phyloP scores from a whole-genome alignment of 2,888 invertebrate genomes.

The Netelia fuscicornis region DNA sequence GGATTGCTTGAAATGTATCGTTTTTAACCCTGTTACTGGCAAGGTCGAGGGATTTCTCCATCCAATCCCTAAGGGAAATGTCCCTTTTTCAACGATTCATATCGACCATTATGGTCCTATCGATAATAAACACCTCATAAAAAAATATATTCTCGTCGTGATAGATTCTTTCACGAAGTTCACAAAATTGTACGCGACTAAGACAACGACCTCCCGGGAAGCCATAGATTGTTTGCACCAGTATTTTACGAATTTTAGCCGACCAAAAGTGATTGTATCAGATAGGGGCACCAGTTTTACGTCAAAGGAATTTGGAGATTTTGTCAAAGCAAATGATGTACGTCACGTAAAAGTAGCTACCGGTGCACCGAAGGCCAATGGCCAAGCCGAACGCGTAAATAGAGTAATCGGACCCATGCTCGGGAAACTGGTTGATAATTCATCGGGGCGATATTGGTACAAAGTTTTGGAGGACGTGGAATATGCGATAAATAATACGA shows the following conservation, averaged over 20 bases:
- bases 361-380: constrained; percentile 72
- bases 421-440: constrained; percentile 52
- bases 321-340: constrained; percentile 58
- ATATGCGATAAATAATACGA: constrained; percentile 68
- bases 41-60: constrained; percentile 65
- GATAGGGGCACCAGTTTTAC: constrained; percentile 72
- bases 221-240: constrained; percentile 50
- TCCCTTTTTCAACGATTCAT: constrained; percentile 63
- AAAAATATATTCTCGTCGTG: constrained; percentile 55
- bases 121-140: constrained; percentile 8
- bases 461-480: constrained; percentile 63
- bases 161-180: constrained; percentile 60
- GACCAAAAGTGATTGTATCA: constrained; percentile 59
- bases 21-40: constrained; percentile 50
- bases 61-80: constrained; percentile 61
- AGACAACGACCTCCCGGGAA: constrained; percentile 60
- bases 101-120: constrained; percentile 62
- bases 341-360: constrained; percentile 69
- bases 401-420: constrained; percentile 65
- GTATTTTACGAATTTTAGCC: constrained; percentile 61
- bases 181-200: constrained; percentile 49
- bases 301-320: constrained; percentile 67
- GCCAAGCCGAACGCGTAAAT: constrained; percentile 71
- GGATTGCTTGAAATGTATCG: constrained; percentile 68
- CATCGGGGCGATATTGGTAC: constrained; percentile 64